A percentile compares a stretch with the other conserved stretches of the same genome.
phyloP scores from a whole-genome alignment of 2,888 invertebrate species.

The Ctena decussata region DNA sequence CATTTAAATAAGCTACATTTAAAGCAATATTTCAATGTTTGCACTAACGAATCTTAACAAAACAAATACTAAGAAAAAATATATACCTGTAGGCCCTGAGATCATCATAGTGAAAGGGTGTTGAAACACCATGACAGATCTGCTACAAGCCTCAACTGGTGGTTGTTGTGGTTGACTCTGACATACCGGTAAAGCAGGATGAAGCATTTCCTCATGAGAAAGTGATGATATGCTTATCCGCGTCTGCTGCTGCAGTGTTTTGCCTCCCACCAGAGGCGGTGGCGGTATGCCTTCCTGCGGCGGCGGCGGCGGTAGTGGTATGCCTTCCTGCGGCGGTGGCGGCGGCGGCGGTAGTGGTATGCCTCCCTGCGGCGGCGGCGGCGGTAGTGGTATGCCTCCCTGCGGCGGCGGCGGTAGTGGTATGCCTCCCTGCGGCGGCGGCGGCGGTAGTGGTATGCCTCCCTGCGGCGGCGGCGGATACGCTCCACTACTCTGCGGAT shows the following conservation, averaged over 20 bases:
- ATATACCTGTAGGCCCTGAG: no score
- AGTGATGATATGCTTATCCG: not conserved
- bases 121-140: no score
- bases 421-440: not conserved
- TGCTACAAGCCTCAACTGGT: no score
- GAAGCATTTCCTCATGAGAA: constrained; percentile 12
- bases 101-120: no score
- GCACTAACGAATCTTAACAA: no score
- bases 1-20: no score
- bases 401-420: not conserved
- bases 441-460: no score
- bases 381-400: not conserved
- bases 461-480: not conserved
- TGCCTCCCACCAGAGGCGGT: not conserved
- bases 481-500: not conserved
- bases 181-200: no score
- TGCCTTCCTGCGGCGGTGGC: not conserved
- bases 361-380: not conserved
- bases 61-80: no score
- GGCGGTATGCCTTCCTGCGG: not conserved
- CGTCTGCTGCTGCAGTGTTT: not conserved
- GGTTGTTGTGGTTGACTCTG: no score
- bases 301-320: not conserved
- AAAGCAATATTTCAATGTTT: no score
- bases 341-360: not conserved